A percentile compares a stretch with the other conserved stretches of the same genome.
Conservation (phyloP, 2,113 vertebrate species). For the Poecile atricapillus region DNA sequence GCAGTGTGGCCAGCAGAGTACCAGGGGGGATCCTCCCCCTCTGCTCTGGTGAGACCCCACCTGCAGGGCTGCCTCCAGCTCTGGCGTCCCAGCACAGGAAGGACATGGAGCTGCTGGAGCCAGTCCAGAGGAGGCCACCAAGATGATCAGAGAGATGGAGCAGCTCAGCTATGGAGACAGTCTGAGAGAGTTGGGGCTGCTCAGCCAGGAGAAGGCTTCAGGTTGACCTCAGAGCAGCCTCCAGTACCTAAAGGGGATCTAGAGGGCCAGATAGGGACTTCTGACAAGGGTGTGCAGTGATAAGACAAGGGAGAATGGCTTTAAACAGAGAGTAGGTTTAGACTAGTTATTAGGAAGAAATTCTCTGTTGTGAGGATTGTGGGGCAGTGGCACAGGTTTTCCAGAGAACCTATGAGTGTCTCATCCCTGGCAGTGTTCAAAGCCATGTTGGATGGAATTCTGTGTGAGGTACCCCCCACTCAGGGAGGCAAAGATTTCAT, state of each 20-base stretch:
- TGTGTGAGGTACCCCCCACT: too few relatives aligned
- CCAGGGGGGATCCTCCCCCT: neutral
- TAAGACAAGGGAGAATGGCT: neutral
- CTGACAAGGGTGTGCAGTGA: too few relatives aligned
- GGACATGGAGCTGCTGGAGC: fast-evolving
- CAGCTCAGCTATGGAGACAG: neutral
- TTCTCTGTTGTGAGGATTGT: too few relatives aligned
- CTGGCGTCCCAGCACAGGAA: neutral
- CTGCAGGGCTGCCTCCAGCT: neutral
- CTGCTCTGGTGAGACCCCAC: neutral
- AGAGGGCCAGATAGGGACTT: neutral
- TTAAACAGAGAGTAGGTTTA: neutral
- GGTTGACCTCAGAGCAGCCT: neutral
- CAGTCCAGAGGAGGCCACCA: neutral
- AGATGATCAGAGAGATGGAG: neutral
- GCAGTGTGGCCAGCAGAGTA: fast-evolving
- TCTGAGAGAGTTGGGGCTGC: neutral
- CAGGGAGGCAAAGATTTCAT: too few relatives aligned
- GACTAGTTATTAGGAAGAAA: neutral
- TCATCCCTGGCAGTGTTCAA: neutral
- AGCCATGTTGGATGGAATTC: neutral
- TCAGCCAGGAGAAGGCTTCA: neutral
- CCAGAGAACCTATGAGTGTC: neutral
- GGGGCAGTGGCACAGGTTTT: neutral
- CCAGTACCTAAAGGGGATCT: neutral